Evolutionary conservation across 53 echinoderm and acorn worm species (phyloP), one percentile per base, ranked within the genome.

Genomic region (Holothuria leucospilota): DNA sequence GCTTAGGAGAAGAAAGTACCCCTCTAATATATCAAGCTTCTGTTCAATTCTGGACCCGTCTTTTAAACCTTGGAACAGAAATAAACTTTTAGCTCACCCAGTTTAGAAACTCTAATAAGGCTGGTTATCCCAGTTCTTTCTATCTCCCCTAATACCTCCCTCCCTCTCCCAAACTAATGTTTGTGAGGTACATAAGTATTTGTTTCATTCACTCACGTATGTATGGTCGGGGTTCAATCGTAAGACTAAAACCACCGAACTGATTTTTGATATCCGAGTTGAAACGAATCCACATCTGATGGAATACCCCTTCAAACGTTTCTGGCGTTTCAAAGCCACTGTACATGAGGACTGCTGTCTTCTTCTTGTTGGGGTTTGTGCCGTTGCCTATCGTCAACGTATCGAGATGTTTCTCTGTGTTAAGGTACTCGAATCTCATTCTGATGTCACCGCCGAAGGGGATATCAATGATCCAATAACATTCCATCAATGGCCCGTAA

Each of bases 381-480:
- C 96, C 96, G 34, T 92, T 92, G 51, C 96, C 96, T 14, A 96
- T 87, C 20, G 77, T 87, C 21, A 96, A 61, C 23, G 87, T 61
- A 61, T 96, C 96, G 40, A 92, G 87, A 30, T 80, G 26, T 20
- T 84, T 78, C 87, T 96, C 96, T 29, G 91, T 91, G 68, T 82
- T 77, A 77, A 96, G 92, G 82, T 70, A 85, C 15, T 92, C 87
- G 66, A 96, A 96, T 29, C 68, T 77, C 34, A 89, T 78, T 24
- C 79, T 66, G 18, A 95, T 85, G 15, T 93, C 62, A 6, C 89
- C 96, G 1, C 92, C 89, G 85, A 92, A 95, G 12, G 91, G 93
- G 20, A 93, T 84, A 39, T 85, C 85, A 70, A 95, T 62, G 26
- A 84, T 74, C 96, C 96, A 95, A 21, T 63, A 66, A 63, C 96